Conservation (phyloP, 1,140 invertebrate genomes). For the Drosophila sp. region DNA sequence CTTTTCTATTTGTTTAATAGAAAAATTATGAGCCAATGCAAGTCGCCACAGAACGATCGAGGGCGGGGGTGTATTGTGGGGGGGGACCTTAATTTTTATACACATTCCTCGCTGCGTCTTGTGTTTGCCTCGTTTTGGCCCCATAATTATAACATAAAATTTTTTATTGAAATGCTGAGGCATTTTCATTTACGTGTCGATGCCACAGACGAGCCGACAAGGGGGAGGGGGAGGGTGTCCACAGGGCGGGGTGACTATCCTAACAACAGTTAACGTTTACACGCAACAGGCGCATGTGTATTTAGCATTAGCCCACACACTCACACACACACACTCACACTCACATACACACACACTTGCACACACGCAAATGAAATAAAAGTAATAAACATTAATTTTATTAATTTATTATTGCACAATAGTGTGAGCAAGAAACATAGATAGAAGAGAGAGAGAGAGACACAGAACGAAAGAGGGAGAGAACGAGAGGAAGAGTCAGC, state of each 20-base stretch:
- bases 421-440: no score
- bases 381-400: constrained; percentile 71
- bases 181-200: constrained; percentile 60
- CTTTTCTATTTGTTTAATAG: constrained; percentile 74
- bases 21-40: constrained; percentile 64
- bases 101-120: constrained; percentile 31
- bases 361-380: constrained; percentile 55
- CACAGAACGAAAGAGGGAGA: no score
- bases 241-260: constrained; percentile 4
- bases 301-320: constrained; percentile 34
- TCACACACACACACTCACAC: constrained; percentile 19
- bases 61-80: neutral
- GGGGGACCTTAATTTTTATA: constrained; percentile 59
- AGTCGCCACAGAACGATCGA: neutral
- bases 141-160: constrained; percentile 76
- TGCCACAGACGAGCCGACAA: neutral
- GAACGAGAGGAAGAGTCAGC: neutral
- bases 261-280: constrained; percentile 43
- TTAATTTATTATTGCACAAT: constrained; percentile 66
- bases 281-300: constrained; percentile 35
- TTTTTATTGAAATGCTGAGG: constrained; percentile 71
- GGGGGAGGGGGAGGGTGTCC: neutral
- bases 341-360: no score
- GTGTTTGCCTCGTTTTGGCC: constrained; percentile 40
- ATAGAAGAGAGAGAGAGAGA: neutral